Conservation (phyloP, 1,140 invertebrate species). For the Drosophila guanche region DNA sequence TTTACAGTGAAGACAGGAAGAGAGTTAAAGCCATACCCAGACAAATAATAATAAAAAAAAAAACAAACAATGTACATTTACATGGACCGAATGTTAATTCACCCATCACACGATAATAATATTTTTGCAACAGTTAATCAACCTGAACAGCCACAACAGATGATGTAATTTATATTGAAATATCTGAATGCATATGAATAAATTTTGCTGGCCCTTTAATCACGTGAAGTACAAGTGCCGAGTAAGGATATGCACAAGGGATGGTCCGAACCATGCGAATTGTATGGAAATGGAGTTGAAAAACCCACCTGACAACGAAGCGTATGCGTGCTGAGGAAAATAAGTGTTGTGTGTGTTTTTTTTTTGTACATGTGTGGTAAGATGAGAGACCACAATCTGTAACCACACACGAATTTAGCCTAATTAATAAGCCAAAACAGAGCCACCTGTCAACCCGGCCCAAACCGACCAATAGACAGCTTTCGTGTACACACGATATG, state of each 20-base stretch:
- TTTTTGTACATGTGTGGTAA: not conserved
- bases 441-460: constrained; percentile 6
- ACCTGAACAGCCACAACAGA: not conserved
- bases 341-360: not conserved
- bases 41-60: constrained; percentile 4
- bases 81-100: too few species aligned
- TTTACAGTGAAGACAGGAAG: too few species aligned
- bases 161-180: constrained; percentile 35
- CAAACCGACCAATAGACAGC: constrained; percentile 47
- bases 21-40: not conserved
- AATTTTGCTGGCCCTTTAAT: too few species aligned
- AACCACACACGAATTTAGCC: constrained; percentile 62
- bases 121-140: not conserved
- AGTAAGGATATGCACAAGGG: too few species aligned
- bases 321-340: constrained; percentile 47
- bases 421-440: constrained; percentile 72
- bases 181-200: not conserved
- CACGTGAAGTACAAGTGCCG: too few species aligned
- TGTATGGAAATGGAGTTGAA: constrained; percentile 36
- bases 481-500: constrained; percentile 76
- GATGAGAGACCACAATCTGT: constrained; percentile 61
- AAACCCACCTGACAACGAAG: constrained; percentile 15
- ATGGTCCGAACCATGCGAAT: constrained; percentile 1
- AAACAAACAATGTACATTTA: not conserved
- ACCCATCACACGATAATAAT: too few species aligned